Percentiles rank a stretch among this genome's conserved stretches.
Conservation (phyloP, 1,140 invertebrate species). For the Asbolus verrucosus region DNA sequence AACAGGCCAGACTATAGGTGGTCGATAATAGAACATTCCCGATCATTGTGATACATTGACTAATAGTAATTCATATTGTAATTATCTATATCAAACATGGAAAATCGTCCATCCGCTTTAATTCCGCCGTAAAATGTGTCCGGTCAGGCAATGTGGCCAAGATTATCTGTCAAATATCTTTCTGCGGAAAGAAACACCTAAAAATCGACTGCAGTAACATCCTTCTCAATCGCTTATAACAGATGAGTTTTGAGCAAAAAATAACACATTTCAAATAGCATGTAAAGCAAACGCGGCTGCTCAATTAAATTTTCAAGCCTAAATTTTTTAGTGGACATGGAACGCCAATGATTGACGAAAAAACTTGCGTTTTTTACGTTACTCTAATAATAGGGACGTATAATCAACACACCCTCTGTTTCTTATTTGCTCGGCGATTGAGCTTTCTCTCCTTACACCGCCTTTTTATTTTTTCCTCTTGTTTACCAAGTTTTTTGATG, state of each 20-base stretch:
- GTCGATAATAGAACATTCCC: slow-evolving; percentile 38
- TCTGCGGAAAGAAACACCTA: neutral
- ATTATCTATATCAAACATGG: slow-evolving; percentile 35
- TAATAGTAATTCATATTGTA: slow-evolving; percentile 42
- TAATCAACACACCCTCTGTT: no score
- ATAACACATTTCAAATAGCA: no score
- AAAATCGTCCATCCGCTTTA: slow-evolving; percentile 36
- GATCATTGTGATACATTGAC: slow-evolving; percentile 37
- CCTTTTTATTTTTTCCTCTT: no score
- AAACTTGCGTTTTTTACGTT: no score
- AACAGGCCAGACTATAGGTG: slow-evolving; percentile 25
- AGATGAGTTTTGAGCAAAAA: neutral
- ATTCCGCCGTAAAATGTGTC: slow-evolving; percentile 24
- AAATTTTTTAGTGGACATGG: no score
- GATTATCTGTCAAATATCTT: slow-evolving; percentile 26
- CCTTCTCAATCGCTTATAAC: neutral
- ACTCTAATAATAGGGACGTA: no score
- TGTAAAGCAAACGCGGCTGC: no score
- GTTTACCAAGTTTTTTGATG: no score
- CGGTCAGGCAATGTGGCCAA: slow-evolving; percentile 16
- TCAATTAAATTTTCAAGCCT: no score
- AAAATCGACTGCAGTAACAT: neutral
- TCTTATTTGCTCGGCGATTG: no score
- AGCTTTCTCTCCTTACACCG: no score
- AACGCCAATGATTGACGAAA: no score